Evolutionary conservation across 2,888 invertebrate species (phyloP).

Genomic region (Fissipunctia ypsillon): DNA sequence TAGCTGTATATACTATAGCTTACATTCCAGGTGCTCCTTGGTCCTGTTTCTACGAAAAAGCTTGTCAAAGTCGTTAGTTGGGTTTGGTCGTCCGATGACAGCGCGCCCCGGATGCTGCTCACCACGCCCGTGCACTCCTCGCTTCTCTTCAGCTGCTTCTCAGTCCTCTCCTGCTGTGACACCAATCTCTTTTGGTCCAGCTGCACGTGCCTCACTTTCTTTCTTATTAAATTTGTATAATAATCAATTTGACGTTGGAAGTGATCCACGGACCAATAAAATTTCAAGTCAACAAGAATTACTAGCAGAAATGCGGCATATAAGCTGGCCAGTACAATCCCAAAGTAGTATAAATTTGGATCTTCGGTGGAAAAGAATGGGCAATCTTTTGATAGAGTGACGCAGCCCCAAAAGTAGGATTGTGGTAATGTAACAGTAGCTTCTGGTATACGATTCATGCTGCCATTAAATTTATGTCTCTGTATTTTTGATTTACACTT

Average conservation of each 20-base stretch:
- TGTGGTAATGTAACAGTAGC: conserved; percentile 53
- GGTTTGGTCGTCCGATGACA: conserved; percentile 59
- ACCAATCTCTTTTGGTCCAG: conserved; percentile 77
- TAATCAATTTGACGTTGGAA: conserved; percentile 78
- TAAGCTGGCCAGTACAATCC: conserved; percentile 73
- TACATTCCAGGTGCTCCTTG: conserved; percentile 67
- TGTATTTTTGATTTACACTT: conserved; percentile 40
- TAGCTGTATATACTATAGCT: conserved; percentile 47
- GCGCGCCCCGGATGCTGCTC: conserved; percentile 71
- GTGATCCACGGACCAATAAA: conserved; percentile 81
- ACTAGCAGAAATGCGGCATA: conserved; percentile 77
- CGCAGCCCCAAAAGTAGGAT: conserved; percentile 83
- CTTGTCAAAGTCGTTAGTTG: conserved; percentile 61
- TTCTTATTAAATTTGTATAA: conserved; percentile 77
- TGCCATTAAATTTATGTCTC: conserved; percentile 52
- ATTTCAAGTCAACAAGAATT: conserved; percentile 78
- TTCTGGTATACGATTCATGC: conserved; percentile 68
- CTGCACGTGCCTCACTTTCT: conserved; percentile 79
- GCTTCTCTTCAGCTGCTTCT: conserved; percentile 77
- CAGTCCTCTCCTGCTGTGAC: conserved; percentile 77
- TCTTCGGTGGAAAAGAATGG: conserved; percentile 77
- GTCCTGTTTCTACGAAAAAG: conserved; percentile 44
- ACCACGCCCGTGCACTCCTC: conserved; percentile 75
- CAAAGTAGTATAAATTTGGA: conserved; percentile 80
- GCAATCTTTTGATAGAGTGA: conserved; percentile 80